Conservation (phyloP, 2,797 vertebrate species). For the Spondyliosoma cantharus region DNA sequence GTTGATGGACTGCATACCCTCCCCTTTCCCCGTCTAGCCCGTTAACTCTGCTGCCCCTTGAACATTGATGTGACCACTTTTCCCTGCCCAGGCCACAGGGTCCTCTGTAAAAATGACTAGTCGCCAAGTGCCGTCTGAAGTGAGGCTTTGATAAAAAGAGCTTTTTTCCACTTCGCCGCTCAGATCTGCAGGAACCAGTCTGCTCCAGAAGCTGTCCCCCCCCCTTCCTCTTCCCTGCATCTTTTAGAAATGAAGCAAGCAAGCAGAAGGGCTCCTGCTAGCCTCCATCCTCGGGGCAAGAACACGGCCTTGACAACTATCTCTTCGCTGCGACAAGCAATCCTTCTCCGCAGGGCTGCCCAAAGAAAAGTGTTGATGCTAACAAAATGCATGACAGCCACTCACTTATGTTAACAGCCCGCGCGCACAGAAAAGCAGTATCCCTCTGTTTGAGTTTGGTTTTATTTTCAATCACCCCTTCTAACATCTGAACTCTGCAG, state of each 20-base stretch:
- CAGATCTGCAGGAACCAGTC: slow-evolving; percentile 71
- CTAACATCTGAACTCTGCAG: slow-evolving; percentile 76
- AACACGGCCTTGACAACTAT: slow-evolving; percentile 74
- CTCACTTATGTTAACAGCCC: slow-evolving; percentile 79
- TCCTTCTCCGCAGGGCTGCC: slow-evolving; percentile 72
- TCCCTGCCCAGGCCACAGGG: slow-evolving; percentile 48
- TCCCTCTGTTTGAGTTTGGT: slow-evolving; percentile 67
- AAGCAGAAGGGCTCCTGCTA: slow-evolving; percentile 57
- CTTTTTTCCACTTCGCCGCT: slow-evolving; percentile 72
- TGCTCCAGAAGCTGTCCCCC: slow-evolving; percentile 41
- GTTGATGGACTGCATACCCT: slow-evolving; percentile 51
- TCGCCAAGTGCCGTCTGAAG: slow-evolving; percentile 70
- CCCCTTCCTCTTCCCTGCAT: slow-evolving; percentile 32
- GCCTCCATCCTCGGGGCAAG: slow-evolving; percentile 62
- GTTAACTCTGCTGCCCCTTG: slow-evolving; percentile 59
- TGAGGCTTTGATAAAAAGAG: slow-evolving; percentile 73
- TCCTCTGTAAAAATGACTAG: slow-evolving; percentile 64
- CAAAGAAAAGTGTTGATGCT: slow-evolving; percentile 82
- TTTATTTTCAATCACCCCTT: slow-evolving; percentile 72
- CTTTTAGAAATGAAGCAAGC: slow-evolving; percentile 71
- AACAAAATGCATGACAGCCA: slow-evolving; percentile 82
- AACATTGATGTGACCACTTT: slow-evolving; percentile 59
- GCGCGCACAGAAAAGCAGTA: slow-evolving; percentile 52
- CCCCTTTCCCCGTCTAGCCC: slow-evolving; percentile 14
- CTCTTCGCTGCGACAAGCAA: slow-evolving; percentile 74